Conservation (phyloP, 2,113 vertebrate genomes). For the Phasianus colchicus region DNA sequence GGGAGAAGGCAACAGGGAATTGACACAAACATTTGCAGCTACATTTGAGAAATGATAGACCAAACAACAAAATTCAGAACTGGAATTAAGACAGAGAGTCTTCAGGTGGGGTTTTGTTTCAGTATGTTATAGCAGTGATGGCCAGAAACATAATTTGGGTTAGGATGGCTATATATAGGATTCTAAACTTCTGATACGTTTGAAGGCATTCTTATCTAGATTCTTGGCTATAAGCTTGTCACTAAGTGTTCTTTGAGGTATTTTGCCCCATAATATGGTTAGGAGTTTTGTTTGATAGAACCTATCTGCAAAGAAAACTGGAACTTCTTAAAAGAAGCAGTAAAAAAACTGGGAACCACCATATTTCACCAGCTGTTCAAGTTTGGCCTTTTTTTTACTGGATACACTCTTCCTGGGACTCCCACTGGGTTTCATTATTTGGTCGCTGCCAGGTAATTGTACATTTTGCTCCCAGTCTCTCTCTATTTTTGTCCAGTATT, state of each 20-base stretch:
- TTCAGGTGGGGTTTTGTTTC: neutral
- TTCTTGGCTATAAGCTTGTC: neutral
- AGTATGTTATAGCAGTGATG: neutral
- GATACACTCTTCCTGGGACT: neutral
- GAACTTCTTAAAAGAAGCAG: neutral
- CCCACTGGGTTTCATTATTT: neutral
- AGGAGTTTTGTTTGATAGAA: neutral
- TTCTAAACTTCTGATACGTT: neutral
- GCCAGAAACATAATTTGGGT: neutral
- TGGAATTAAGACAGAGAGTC: neutral
- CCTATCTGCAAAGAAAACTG: neutral
- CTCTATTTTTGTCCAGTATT: neutral
- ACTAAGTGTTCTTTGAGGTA: neutral
- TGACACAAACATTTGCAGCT: neutral
- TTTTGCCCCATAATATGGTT: neutral
- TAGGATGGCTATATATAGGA: neutral
- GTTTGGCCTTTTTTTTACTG: neutral
- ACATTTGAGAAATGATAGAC: neutral
- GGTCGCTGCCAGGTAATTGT: neutral
- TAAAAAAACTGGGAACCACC: neutral
- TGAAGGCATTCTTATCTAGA: neutral
- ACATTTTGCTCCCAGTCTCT: neutral
- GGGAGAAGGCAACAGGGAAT: neutral
- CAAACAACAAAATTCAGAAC: neutral
- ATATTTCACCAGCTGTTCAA: neutral